These are phyloP conservation scores for Deladenus siricidicola DNA, from an alignment of 2,888 invertebrate species.

Conservation along the genomic window DNA sequence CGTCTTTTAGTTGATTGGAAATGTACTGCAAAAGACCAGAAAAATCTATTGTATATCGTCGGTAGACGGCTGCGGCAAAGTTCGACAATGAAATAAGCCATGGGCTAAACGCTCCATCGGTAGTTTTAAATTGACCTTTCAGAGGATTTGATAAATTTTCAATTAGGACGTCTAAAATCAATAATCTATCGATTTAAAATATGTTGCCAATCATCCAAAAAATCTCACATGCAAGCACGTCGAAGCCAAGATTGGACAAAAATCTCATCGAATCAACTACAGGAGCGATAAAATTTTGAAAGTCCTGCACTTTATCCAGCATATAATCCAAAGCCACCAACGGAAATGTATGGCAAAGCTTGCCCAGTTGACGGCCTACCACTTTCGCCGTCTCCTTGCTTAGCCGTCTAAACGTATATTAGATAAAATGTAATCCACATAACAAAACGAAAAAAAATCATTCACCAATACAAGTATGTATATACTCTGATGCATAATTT, in stretches of 20 bases:
- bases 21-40: constrained; percentile 91
- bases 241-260: constrained; percentile 84
- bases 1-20: constrained; percentile 87
- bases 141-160: constrained; percentile 75
- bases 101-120: constrained; percentile 76
- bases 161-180: constrained; percentile 68
- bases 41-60: constrained; percentile 81
- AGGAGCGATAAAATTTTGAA: constrained; percentile 85
- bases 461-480: neutral
- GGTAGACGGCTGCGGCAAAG: constrained; percentile 90
- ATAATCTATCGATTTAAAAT: neutral
- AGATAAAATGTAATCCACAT: no score
- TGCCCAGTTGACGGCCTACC: constrained; percentile 82
- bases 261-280: constrained; percentile 96
- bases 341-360: constrained; percentile 84
- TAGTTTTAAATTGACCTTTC: constrained; percentile 69
- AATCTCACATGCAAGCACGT: constrained; percentile 60
- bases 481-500: no score
- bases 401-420: constrained; percentile 58
- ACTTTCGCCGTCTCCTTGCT: constrained; percentile 97
- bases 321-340: constrained; percentile 92
- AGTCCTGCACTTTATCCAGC: constrained; percentile 59
- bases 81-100: constrained; percentile 69
- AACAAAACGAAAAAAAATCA: constrained; percentile 16
- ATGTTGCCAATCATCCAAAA: neutral